phyloP scores from a whole-genome alignment of 1,140 invertebrate species.

The Dryas iulia region DNA sequence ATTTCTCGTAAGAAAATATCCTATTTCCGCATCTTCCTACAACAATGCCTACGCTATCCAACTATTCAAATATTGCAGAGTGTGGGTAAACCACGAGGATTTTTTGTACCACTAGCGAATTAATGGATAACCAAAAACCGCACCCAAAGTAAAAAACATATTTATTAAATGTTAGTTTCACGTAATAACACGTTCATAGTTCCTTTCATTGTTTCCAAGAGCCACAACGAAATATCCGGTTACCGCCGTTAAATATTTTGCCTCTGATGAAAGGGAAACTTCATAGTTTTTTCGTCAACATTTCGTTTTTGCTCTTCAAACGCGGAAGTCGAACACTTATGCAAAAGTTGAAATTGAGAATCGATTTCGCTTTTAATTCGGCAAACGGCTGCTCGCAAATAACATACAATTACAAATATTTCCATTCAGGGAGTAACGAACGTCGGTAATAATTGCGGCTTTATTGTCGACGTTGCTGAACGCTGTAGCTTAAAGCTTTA shows the following conservation, averaged over 20 bases:
- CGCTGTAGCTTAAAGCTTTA: constrained; percentile 21
- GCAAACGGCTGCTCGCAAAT: constrained; percentile 42
- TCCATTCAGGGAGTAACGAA: constrained; percentile 48
- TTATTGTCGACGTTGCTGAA: constrained; percentile 47
- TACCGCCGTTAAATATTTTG: constrained; percentile 79
- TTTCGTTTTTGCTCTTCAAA: constrained; percentile 71
- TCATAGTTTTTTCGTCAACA: constrained; percentile 67
- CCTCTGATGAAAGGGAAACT: constrained; percentile 77
- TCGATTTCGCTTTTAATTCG: constrained; percentile 73
- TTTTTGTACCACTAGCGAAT: constrained; percentile 73
- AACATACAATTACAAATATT: constrained; percentile 72
- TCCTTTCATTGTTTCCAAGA: constrained; percentile 75
- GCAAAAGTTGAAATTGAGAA: constrained; percentile 71
- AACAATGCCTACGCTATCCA: constrained; percentile 72
- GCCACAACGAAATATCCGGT: constrained; percentile 72
- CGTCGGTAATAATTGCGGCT: constrained; percentile 50
- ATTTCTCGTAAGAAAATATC: constrained; percentile 80
- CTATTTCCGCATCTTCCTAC: constrained; percentile 78
- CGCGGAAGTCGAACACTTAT: constrained; percentile 74
- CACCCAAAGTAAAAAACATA: constrained; percentile 72
- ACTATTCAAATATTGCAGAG: constrained; percentile 75
- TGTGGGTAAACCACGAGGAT: constrained; percentile 57
- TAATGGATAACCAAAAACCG: constrained; percentile 77
- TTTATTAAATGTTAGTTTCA: constrained; percentile 79
- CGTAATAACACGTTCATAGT: constrained; percentile 78